Evolutionary conservation across 1,140 invertebrate genomes (phyloP).

Genomic region (Pemphigus obesinymphae): DNA sequence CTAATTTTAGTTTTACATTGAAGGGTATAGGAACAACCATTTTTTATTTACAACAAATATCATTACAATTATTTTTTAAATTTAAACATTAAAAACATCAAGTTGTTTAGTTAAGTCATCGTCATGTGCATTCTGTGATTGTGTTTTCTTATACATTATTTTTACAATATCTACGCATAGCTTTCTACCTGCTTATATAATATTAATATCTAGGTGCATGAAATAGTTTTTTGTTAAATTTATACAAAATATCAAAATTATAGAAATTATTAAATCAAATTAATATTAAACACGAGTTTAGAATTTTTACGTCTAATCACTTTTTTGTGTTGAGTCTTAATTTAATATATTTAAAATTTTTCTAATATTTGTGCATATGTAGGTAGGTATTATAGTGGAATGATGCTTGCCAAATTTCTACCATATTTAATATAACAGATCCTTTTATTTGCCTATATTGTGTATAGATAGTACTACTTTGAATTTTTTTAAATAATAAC

Average conservation of each 20-base stretch:
- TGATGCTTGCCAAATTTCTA: slow-evolving; percentile 35
- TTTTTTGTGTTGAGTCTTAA: slow-evolving; percentile 3
- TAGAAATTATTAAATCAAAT: background rate
- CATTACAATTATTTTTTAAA: background rate
- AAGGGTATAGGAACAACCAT: slow-evolving; percentile 23
- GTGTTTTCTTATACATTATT: background rate
- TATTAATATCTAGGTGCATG: background rate
- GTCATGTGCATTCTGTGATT: background rate
- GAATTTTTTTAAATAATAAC: too few species aligned
- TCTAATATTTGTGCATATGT: slow-evolving; percentile 17
- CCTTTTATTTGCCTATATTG: background rate
- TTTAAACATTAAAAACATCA: background rate
- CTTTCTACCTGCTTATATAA: background rate
- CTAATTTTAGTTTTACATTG: background rate
- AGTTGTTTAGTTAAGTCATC: background rate
- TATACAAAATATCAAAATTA: slow-evolving; percentile 4
- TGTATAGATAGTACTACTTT: too few species aligned
- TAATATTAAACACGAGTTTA: background rate
- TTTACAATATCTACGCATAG: background rate
- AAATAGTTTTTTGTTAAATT: background rate
- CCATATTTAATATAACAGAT: background rate
- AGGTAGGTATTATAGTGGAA: background rate
- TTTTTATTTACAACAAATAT: slow-evolving; percentile 19
- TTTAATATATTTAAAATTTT: background rate
- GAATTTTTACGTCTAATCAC: background rate